Conservation (phyloP, 2,113 vertebrate species). For the Callospermophilus lateralis region DNA sequence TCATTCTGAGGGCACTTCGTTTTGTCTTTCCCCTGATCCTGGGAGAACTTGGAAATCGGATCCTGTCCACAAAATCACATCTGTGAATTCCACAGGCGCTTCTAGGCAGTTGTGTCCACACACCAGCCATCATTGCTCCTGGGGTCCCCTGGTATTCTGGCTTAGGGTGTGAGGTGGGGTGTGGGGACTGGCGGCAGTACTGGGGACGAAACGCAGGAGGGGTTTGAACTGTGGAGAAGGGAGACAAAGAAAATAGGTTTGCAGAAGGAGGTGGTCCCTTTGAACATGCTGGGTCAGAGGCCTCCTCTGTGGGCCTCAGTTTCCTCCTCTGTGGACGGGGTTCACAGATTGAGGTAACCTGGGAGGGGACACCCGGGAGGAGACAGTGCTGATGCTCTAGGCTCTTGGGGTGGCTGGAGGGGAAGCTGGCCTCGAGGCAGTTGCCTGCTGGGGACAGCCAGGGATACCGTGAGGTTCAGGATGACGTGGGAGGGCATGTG, state of each 20-base stretch:
- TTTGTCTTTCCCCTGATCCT: not conserved
- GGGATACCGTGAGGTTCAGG: not conserved
- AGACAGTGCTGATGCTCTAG: not conserved
- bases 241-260: not conserved
- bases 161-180: not conserved
- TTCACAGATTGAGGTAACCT: not conserved
- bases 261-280: not conserved
- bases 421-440: not conserved
- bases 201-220: not conserved
- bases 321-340: not conserved
- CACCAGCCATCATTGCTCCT: not conserved
- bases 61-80: not conserved
- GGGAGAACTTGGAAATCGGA: not conserved
- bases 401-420: not conserved
- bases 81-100: not conserved
- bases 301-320: not conserved
- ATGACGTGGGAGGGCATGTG: no score
- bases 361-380: rapidly evolving
- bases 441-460: not conserved
- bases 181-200: rapidly evolving
- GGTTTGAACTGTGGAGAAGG: not conserved
- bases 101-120: not conserved
- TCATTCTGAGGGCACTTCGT: not conserved
- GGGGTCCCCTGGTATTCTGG: not conserved
- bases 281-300: rapidly evolving